Evolutionary conservation across 2,113 vertebrate species (phyloP).

Genomic region (Talpa occidentalis): DNA sequence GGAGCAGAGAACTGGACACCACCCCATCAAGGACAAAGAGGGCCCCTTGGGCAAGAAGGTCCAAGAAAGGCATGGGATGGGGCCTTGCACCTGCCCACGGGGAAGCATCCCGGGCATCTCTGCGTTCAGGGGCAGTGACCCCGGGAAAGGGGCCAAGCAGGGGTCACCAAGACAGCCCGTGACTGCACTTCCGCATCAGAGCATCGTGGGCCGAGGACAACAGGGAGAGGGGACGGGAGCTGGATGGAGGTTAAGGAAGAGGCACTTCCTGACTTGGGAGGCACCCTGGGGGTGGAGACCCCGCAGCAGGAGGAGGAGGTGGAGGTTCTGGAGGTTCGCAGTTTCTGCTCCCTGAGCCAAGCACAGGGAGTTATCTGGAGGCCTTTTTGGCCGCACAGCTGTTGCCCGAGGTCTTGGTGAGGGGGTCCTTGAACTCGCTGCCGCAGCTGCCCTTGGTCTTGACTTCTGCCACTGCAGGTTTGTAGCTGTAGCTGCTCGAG

Average conservation of each 20-base stretch:
- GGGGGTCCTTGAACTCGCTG: conserved; percentile 64
- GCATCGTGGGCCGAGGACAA: not conserved
- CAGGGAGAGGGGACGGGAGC: not conserved
- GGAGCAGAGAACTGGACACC: conserved; percentile 3
- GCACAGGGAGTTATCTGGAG: conserved; percentile 27
- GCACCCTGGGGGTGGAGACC: accelerated
- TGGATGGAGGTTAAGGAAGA: not conserved
- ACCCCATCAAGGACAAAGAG: conserved; percentile 13
- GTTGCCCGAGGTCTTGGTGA: conserved; percentile 33
- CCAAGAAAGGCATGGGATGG: not conserved
- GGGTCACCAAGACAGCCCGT: not conserved
- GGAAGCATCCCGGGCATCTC: not conserved
- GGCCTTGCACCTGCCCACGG: not conserved
- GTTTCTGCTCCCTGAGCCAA: not conserved
- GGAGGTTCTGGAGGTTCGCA: not conserved
- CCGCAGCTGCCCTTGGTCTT: conserved; percentile 75
- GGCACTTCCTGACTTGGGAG: not conserved
- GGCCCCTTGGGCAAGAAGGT: not conserved
- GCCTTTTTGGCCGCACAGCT: conserved; percentile 57
- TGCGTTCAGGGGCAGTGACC: not conserved
- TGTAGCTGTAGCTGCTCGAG: conserved; percentile 53
- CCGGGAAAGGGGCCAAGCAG: not conserved
- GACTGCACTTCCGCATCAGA: not conserved
- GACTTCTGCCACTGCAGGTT: conserved; percentile 18
- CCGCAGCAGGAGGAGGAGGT: not conserved